These are phyloP conservation scores for Vollenhovia emeryi DNA, from an alignment of 1,140 invertebrate species.

Conservation along the genomic window DNA sequence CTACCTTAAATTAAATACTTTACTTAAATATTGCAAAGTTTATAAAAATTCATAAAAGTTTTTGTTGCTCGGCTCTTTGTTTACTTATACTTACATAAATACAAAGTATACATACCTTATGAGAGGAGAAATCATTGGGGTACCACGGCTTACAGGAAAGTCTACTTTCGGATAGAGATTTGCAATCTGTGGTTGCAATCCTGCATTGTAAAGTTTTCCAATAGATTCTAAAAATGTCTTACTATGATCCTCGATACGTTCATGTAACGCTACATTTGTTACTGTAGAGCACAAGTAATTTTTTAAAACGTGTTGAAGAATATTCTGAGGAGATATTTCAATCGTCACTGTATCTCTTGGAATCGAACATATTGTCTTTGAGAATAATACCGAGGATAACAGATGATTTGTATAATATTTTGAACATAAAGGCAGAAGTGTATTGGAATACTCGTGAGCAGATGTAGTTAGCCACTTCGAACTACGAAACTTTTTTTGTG, in stretches of 20 bases:
- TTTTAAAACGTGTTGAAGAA: constrained; percentile 88
- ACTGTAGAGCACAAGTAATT: constrained; percentile 85
- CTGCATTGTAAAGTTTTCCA: constrained; percentile 89
- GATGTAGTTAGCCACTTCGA: constrained; percentile 87
- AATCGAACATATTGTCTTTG: constrained; percentile 91
- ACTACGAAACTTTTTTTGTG: constrained; percentile 86
- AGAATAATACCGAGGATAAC: constrained; percentile 93
- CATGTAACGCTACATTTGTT: constrained; percentile 92
- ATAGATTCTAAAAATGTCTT: constrained; percentile 91
- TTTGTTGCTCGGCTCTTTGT: too few species aligned
- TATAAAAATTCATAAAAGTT: too few species aligned
- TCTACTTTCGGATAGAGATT: constrained; percentile 88
- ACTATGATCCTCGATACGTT: constrained; percentile 89
- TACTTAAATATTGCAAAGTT: too few species aligned
- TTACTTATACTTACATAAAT: too few species aligned
- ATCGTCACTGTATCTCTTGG: constrained; percentile 92
- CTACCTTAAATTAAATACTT: too few species aligned
- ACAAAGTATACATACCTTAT: constrained; percentile 78
- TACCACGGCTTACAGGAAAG: constrained; percentile 90
- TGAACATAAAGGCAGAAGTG: constrained; percentile 90
- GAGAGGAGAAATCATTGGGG: constrained; percentile 84
- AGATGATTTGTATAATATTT: constrained; percentile 98
- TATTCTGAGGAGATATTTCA: constrained; percentile 93
- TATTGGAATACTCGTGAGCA: constrained; percentile 95
- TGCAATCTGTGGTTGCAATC: constrained; percentile 87